Conservation (phyloP, 23 tunicate genomes). For the Ciona savignyi region DNA sequence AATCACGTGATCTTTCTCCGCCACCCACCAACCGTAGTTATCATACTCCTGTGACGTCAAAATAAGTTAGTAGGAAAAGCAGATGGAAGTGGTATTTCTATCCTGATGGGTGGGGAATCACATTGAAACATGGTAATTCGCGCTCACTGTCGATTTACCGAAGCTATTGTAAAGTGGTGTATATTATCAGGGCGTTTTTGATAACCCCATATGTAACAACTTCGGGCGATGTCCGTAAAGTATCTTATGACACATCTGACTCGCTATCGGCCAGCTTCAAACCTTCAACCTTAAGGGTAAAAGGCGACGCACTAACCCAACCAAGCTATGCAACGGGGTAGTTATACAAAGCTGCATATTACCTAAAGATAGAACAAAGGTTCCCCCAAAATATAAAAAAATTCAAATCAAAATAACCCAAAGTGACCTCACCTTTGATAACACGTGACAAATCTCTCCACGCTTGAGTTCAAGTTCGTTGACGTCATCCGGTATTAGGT, state of each 20-base stretch:
- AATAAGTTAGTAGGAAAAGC: neutral
- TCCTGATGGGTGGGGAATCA: neutral
- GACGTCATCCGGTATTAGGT: slow-evolving; percentile 66
- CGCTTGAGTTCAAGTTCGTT: slow-evolving; percentile 67
- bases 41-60: slow-evolving; percentile 60
- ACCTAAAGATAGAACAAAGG: too few relatives aligned
- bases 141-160: too few relatives aligned
- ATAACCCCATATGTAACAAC: neutral
- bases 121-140: neutral
- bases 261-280: too few relatives aligned
- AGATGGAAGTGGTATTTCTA: neutral
- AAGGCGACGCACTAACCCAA: too few relatives aligned
- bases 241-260: neutral
- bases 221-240: too few relatives aligned
- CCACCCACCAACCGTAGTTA: slow-evolving; percentile 85
- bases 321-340: too few relatives aligned
- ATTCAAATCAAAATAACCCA: too few relatives aligned
- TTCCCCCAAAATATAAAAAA: too few relatives aligned
- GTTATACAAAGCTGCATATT: too few relatives aligned
- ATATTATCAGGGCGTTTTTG: neutral
- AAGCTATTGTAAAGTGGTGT: too few relatives aligned
- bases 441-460: slow-evolving; percentile 72
- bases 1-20: slow-evolving; percentile 24
- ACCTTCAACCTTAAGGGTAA: too few relatives aligned
- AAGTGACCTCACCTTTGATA: slow-evolving; percentile 85